Conservation (phyloP, 2,113 vertebrate genomes). For the Canis aureus region DNA sequence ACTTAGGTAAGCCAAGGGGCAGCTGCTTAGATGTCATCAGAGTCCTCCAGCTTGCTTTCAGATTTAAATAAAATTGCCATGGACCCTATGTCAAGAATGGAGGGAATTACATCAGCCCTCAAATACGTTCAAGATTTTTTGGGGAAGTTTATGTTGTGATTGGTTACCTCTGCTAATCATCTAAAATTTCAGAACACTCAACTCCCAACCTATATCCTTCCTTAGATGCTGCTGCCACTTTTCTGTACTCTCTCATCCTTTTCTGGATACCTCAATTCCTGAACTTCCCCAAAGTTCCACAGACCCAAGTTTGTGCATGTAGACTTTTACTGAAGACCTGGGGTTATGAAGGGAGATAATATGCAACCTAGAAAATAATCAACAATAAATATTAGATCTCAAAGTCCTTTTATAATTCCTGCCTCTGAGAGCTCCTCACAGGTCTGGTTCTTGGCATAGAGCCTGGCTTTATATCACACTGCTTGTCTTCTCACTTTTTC, state of each 20-base stretch:
- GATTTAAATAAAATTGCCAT: neutral
- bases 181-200: neutral
- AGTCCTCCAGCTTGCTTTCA: neutral
- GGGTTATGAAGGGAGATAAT: neutral
- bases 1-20: neutral
- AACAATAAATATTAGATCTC: neutral
- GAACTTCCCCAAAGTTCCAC: neutral
- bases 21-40: neutral
- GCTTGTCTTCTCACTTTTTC: neutral
- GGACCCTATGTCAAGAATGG: neutral
- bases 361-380: neutral
- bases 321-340: neutral
- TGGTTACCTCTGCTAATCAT: neutral
- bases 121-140: neutral
- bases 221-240: neutral
- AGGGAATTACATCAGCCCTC: neutral
- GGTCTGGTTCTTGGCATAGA: neutral
- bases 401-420: neutral
- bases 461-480: neutral
- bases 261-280: neutral
- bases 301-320: neutral
- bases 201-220: neutral
- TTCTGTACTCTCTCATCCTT: neutral
- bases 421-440: neutral
- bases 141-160: neutral